These are phyloP conservation scores for Vultur gryphus DNA, from an alignment of 2,797 vertebrate species.

Conservation along the genomic window DNA sequence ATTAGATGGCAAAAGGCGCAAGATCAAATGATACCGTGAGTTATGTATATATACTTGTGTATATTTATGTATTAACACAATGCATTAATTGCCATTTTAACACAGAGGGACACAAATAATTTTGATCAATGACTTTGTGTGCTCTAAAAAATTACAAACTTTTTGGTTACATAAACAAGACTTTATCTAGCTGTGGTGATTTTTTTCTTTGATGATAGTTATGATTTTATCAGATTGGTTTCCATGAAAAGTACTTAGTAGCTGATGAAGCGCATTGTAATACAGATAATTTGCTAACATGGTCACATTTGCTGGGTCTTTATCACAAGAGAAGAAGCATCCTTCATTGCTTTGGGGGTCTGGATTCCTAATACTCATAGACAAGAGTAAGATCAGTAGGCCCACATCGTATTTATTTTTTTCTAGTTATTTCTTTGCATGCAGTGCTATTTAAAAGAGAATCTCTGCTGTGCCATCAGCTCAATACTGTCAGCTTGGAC, in stretches of 20 bases:
- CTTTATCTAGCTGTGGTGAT: neutral
- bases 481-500: neutral
- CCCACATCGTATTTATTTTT: neutral
- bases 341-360: neutral
- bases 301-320: neutral
- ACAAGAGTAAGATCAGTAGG: neutral
- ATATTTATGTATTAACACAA: neutral
- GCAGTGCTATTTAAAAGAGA: neutral
- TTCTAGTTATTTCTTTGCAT: neutral
- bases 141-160: neutral
- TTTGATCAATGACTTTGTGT: neutral
- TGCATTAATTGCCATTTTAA: neutral
- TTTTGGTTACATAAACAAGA: neutral
- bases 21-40: fast-evolving
- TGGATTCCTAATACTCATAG: neutral
- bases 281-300: neutral
- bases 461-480: neutral
- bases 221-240: neutral
- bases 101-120: neutral
- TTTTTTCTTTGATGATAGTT: neutral
- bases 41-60: neutral
- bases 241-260: neutral
- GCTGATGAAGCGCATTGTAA: neutral
- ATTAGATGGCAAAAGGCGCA: neutral
- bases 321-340: neutral